These are phyloP conservation scores for Tillus elongatus DNA, from an alignment of 2,888 invertebrate genomes.

Conservation along the genomic window DNA sequence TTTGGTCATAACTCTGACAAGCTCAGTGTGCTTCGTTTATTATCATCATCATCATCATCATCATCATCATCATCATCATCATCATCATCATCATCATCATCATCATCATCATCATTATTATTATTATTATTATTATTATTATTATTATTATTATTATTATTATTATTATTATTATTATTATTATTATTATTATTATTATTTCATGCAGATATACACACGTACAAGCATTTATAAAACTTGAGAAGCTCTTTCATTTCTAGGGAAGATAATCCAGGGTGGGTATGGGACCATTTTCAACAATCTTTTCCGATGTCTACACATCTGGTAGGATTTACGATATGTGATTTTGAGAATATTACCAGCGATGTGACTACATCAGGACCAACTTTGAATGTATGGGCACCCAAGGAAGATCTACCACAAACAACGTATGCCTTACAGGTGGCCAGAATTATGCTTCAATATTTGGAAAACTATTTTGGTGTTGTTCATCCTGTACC, in stretches of 20 bases:
- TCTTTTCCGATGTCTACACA: constrained; percentile 69
- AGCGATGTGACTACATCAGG: constrained; percentile 23
- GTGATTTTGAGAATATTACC: constrained; percentile 31
- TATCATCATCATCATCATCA: too few species aligned
- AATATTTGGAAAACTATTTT: constrained; percentile 47
- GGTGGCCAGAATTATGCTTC: constrained; percentile 44
- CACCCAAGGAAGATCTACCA: constrained; percentile 33
- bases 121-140: too few species aligned
- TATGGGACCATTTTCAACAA: constrained; percentile 53
- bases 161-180: too few species aligned
- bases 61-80: too few species aligned
- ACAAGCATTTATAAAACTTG: too few species aligned
- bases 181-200: too few species aligned
- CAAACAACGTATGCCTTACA: constrained; percentile 44
- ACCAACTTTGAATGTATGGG: constrained; percentile 42
- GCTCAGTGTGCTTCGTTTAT: too few species aligned
- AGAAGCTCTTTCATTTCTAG: constrained; percentile 33
- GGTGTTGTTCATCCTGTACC: constrained; percentile 45
- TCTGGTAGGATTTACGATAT: constrained; percentile 52
- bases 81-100: too few species aligned
- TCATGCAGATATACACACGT: too few species aligned
- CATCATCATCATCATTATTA: too few species aligned
- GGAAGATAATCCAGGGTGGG: constrained; percentile 44
- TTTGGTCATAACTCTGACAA: too few species aligned
- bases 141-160: too few species aligned